These are phyloP conservation scores for Falco naumanni DNA, from an alignment of 2,797 vertebrate genomes.

Conservation along the genomic window DNA sequence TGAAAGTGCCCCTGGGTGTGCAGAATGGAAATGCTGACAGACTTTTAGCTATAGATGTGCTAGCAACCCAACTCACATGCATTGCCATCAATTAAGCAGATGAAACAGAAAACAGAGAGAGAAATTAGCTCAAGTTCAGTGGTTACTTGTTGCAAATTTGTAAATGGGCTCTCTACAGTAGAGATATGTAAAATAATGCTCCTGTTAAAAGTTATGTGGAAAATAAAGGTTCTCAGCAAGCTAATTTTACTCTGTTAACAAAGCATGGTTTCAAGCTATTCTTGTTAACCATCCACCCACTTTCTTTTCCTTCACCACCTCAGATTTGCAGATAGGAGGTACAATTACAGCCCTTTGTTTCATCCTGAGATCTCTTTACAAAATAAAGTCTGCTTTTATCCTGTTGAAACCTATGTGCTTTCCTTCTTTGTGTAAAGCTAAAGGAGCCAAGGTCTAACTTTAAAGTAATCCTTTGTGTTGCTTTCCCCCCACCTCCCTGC, in stretches of 20 bases:
- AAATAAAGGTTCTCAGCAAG: constrained; percentile 74
- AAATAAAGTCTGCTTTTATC: constrained; percentile 64
- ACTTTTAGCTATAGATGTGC: neutral
- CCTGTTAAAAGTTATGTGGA: constrained; percentile 57
- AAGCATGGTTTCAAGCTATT: constrained; percentile 72
- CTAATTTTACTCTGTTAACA: constrained; percentile 76
- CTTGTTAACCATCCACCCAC: constrained; percentile 66
- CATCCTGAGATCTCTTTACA: constrained; percentile 71
- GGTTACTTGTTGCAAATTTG: constrained; percentile 60
- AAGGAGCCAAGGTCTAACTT: constrained; percentile 43
- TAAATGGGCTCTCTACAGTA: constrained; percentile 45
- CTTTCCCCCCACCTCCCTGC: neutral
- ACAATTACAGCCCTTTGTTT: constrained; percentile 74
- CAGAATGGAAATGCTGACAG: constrained; percentile 40
- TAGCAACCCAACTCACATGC: neutral
- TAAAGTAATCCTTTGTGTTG: constrained; percentile 63
- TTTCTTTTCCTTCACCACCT: constrained; percentile 74
- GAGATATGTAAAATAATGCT: constrained; percentile 68
- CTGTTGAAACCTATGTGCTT: constrained; percentile 68
- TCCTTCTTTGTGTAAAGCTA: constrained; percentile 65
- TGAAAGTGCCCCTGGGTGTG: neutral
- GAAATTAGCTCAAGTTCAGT: constrained; percentile 63
- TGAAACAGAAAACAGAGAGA: constrained; percentile 64
- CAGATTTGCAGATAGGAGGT: constrained; percentile 70
- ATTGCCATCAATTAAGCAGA: constrained; percentile 39